Evolutionary conservation across 1,140 invertebrate genomes (phyloP).

Genomic region (Papilio polyxenes): DNA sequence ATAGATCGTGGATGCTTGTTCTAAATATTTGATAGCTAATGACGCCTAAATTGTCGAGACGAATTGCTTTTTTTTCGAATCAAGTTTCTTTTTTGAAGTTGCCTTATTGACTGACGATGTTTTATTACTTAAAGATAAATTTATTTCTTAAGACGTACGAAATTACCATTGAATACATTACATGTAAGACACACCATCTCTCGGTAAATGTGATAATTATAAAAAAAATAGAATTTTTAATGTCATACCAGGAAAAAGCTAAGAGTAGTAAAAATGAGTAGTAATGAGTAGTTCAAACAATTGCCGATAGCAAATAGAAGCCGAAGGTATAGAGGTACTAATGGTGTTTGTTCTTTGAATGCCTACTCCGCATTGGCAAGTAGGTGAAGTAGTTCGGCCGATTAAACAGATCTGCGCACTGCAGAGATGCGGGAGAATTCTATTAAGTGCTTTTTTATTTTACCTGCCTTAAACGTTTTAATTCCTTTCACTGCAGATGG

Average conservation of each 20-base stretch:
- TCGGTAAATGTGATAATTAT: neutral
- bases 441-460: slow-evolving; percentile 28
- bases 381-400: slow-evolving; percentile 37
- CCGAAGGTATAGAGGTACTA: neutral
- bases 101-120: neutral
- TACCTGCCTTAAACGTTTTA: slow-evolving; percentile 17
- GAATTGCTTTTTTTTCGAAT: neutral
- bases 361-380: slow-evolving; percentile 35
- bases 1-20: slow-evolving; percentile 31
- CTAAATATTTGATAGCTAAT: slow-evolving; percentile 20
- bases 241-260: neutral
- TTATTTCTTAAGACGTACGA: neutral
- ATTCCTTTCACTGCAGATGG: slow-evolving; percentile 7
- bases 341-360: slow-evolving; percentile 33
- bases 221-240: slow-evolving; percentile 1
- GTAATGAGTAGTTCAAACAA: slow-evolving; percentile 1
- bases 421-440: slow-evolving; percentile 24
- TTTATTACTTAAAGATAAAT: slow-evolving; percentile 7
- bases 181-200: neutral
- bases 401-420: slow-evolving; percentile 39
- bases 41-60: slow-evolving; percentile 29
- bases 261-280: neutral
- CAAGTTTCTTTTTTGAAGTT: neutral
- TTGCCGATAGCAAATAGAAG: slow-evolving; percentile 13
- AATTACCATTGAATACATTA: neutral